Conservation (phyloP, 2,888 invertebrate genomes). For the Drosophila robusta region DNA sequence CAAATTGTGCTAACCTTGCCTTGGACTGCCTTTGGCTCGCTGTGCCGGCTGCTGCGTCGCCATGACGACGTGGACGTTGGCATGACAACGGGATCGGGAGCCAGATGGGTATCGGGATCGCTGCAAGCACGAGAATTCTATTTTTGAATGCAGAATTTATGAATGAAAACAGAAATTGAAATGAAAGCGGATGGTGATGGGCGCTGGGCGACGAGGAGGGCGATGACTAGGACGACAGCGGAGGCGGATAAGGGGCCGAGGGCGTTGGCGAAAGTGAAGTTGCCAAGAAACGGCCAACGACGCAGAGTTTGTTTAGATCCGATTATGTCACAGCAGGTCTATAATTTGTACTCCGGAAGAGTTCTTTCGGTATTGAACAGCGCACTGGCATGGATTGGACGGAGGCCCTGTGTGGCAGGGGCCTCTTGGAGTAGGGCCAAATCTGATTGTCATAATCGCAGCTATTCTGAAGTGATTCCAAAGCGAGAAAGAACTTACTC, state of each 20-base stretch:
- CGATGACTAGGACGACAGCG: too few species aligned
- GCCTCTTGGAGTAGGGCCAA: slow-evolving; percentile 1
- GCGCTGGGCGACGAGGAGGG: background rate
- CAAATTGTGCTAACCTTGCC: slow-evolving; percentile 56
- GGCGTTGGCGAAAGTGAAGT: slow-evolving; percentile 5
- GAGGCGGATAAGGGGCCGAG: background rate
- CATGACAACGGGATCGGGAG: slow-evolving; percentile 24
- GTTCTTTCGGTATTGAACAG: background rate
- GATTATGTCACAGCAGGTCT: slow-evolving; percentile 27
- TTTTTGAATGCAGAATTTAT: slow-evolving; percentile 63
- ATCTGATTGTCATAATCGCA: background rate
- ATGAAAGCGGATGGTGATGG: slow-evolving; percentile 28
- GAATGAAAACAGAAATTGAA: slow-evolving; percentile 63
- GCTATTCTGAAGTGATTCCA: background rate
- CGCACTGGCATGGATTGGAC: background rate
- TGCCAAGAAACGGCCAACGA: slow-evolving; percentile 3
- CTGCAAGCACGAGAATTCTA: slow-evolving; percentile 41
- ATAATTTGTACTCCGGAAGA: slow-evolving; percentile 1
- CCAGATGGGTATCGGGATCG: slow-evolving; percentile 9
- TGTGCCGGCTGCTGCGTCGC: slow-evolving; percentile 4
- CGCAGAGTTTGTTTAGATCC: slow-evolving; percentile 11
- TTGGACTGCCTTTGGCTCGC: slow-evolving; percentile 35
- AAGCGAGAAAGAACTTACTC: background rate
- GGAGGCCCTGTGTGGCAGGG: background rate
- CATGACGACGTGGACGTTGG: slow-evolving; percentile 28